Percentiles rank a stretch among this genome's conserved stretches.
phyloP scores from a whole-genome alignment of 2,888 invertebrate species.

The Eustalomyia histrio region DNA sequence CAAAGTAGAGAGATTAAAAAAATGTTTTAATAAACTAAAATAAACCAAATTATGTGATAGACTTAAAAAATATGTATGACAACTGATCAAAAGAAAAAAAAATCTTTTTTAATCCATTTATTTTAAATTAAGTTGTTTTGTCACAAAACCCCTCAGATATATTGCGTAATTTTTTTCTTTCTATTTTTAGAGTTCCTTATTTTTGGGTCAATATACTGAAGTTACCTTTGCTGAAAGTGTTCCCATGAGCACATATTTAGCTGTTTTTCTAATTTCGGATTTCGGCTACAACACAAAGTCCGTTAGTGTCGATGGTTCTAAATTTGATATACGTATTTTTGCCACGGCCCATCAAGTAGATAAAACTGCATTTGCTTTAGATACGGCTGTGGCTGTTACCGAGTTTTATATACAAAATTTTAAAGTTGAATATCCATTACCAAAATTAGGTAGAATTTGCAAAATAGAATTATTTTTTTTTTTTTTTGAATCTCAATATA shows the following conservation, averaged over 20 bases:
- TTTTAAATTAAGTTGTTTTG: too few species aligned
- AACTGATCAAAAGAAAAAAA: too few species aligned
- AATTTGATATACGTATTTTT: slow-evolving; percentile 86
- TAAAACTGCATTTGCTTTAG: slow-evolving; percentile 87
- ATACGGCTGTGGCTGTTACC: slow-evolving; percentile 86
- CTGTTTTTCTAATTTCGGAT: slow-evolving; percentile 94
- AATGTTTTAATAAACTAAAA: too few species aligned
- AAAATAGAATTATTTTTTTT: too few species aligned
- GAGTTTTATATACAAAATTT: slow-evolving; percentile 92
- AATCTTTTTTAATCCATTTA: too few species aligned
- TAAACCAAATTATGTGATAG: too few species aligned
- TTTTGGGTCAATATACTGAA: slow-evolving; percentile 80
- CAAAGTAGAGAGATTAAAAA: too few species aligned
- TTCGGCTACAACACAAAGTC: slow-evolving; percentile 82
- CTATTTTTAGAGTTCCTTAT: slow-evolving; percentile 21
- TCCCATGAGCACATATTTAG: slow-evolving; percentile 95
- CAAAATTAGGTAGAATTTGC: slow-evolving; percentile 86
- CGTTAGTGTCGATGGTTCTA: slow-evolving; percentile 81
- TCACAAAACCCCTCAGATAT: too few species aligned
- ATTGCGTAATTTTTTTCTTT: neutral
- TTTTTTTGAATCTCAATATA: too few species aligned
- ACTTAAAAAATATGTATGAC: too few species aligned
- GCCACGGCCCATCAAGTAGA: slow-evolving; percentile 86
- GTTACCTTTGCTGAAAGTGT: slow-evolving; percentile 89
- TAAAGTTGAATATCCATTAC: slow-evolving; percentile 90